These are phyloP conservation scores for Pseudobourletiella spinata DNA, from an alignment of 1,140 invertebrate genomes.

Conservation along the genomic window DNA sequence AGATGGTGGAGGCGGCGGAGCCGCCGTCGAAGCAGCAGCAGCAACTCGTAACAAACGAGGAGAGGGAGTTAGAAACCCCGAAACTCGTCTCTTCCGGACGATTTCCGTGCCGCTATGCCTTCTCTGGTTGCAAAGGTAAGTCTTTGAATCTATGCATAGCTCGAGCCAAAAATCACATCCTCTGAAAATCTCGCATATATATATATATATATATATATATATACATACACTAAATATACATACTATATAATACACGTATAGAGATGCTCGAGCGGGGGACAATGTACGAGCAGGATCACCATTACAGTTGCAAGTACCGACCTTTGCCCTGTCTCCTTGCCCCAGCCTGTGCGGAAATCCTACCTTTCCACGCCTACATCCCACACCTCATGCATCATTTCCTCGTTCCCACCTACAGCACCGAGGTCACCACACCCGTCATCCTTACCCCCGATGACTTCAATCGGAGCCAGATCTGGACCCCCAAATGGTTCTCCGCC, in stretches of 20 bases:
- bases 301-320: conserved; percentile 6
- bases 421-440: not conserved
- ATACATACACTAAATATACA: too few relatives aligned
- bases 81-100: not conserved
- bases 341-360: not conserved
- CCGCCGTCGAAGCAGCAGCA: too few relatives aligned
- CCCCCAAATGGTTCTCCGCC: conserved; percentile 15
- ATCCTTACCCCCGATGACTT: conserved; percentile 3
- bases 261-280: conserved; percentile 4
- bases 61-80: not conserved
- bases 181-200: too few relatives aligned
- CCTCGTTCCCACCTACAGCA: not conserved
- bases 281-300: conserved; percentile 7
- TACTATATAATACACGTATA: not conserved
- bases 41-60: too few relatives aligned
- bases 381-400: conserved; percentile 14
- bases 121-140: conserved; percentile 6
- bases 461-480: not conserved
- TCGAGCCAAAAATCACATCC: too few relatives aligned
- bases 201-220: too few relatives aligned
- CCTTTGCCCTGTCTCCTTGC: conserved; percentile 9
- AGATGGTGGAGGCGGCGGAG: too few relatives aligned
- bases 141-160: too few relatives aligned
- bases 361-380: conserved; percentile 7
- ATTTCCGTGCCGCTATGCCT: not conserved